These are phyloP conservation scores for Harmothoe impar DNA, from an alignment of 2,888 invertebrate species.

Conservation along the genomic window DNA sequence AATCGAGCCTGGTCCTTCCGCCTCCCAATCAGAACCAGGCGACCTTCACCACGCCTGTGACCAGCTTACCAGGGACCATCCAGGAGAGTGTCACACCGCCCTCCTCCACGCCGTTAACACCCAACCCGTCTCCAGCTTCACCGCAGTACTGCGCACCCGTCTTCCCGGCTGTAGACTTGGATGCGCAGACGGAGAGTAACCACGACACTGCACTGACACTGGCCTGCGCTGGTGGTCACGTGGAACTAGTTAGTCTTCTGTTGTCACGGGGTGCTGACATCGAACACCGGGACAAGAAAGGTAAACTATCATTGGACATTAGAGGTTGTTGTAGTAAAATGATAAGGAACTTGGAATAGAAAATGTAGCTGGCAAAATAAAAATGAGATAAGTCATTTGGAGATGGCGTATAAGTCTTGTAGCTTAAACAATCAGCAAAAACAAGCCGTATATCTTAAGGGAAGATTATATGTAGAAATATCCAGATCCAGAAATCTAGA, in stretches of 20 bases:
- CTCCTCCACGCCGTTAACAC: conserved; percentile 77
- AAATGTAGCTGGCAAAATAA: no score
- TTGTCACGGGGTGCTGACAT: conserved; percentile 96
- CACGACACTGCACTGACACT: conserved; percentile 99
- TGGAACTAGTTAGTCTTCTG: conserved; percentile 96
- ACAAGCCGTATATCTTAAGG: no score
- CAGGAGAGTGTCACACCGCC: conserved; percentile 77
- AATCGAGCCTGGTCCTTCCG: conserved; percentile 25
- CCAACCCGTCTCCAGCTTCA: conserved; percentile 78
- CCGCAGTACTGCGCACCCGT: conserved; percentile 83
- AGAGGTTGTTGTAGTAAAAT: no score
- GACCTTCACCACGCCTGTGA: conserved; percentile 17
- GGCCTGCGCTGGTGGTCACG: conserved; percentile 96
- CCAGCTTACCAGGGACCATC: conserved; percentile 64
- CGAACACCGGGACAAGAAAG: conserved; percentile 98
- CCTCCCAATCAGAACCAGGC: conserved; percentile 39
- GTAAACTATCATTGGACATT: conserved; percentile 71
- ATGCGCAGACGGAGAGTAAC: conserved; percentile 98
- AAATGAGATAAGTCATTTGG: no score
- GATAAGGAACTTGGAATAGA: no score
- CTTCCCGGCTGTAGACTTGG: conserved; percentile 88
- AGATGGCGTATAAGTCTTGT: no score
- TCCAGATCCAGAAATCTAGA: no score
- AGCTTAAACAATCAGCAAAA: no score
- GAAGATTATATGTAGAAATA: no score